Conservation (phyloP, 92 coral and sea anemone genomes). For the Phenganax subtilis region DNA sequence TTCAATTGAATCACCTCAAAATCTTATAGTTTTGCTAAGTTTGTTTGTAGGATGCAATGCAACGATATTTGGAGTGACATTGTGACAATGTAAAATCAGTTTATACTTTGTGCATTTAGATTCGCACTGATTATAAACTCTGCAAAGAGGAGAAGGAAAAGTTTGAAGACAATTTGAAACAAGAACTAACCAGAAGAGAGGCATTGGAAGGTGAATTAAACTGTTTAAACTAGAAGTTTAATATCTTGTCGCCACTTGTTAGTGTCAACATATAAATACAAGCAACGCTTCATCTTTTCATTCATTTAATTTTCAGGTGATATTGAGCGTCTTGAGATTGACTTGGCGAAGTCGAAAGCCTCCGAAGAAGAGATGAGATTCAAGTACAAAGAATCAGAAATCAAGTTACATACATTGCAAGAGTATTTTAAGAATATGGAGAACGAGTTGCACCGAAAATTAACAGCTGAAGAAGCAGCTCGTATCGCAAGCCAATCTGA, state of each 20-base stretch:
- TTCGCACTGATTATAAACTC: constrained; percentile 59
- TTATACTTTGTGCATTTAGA: constrained; percentile 41
- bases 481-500: constrained; percentile 74
- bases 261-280: background rate
- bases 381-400: constrained; percentile 69
- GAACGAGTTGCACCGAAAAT: constrained; percentile 71
- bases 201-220: constrained; percentile 56
- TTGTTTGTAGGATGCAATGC: too few species aligned
- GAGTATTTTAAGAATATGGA: constrained; percentile 88
- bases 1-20: background rate
- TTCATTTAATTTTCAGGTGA: constrained; percentile 50
- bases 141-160: constrained; percentile 56
- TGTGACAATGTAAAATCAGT: too few species aligned
- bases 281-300: background rate
- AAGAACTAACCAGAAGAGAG: constrained; percentile 45
- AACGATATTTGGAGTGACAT: background rate
- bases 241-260: background rate
- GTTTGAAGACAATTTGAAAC: constrained; percentile 49
- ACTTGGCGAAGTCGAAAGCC: constrained; percentile 52
- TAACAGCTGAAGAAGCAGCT: constrained; percentile 86
- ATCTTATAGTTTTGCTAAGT: too few species aligned
- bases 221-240: background rate
- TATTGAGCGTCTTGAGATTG: constrained; percentile 54
- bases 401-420: constrained; percentile 66
- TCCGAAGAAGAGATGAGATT: constrained; percentile 64